Evolutionary conservation across 2,113 vertebrate species (phyloP).

Genomic region (Gymnobelideus leadbeateri): DNA sequence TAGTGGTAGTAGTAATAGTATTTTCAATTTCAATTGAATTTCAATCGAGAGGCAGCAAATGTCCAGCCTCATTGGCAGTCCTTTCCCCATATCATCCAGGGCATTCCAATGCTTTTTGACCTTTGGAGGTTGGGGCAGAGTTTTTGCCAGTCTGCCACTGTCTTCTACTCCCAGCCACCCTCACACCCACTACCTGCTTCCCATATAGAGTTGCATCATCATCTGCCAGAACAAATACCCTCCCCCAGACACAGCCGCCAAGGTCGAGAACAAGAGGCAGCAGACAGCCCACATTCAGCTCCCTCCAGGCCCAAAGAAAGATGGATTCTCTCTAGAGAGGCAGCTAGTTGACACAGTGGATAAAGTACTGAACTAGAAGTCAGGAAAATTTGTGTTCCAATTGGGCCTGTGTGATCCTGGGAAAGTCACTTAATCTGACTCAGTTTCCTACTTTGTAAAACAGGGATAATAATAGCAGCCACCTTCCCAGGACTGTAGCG

Average conservation of each 20-base stretch:
- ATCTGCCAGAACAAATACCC: neutral
- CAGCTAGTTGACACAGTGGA: neutral
- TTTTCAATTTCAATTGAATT: neutral
- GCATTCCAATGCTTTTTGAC: neutral
- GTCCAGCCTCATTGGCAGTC: neutral
- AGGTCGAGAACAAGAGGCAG: neutral
- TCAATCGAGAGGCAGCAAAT: neutral
- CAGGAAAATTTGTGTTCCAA: neutral
- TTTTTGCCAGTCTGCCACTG: neutral
- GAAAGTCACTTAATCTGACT: neutral
- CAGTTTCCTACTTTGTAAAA: neutral
- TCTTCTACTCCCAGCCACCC: neutral
- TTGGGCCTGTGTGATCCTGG: no score
- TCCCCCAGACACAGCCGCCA: neutral
- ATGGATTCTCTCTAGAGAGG: neutral
- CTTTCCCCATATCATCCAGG: neutral
- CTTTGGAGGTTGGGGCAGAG: neutral
- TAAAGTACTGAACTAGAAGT: neutral
- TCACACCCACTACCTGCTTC: neutral
- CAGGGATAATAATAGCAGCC: no score
- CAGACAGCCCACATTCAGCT: neutral
- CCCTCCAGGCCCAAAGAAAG: neutral
- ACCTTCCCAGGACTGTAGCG: neutral
- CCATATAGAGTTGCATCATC: neutral
- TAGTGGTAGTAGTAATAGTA: neutral